Evolutionary conservation across 2,113 vertebrate species (phyloP).

Genomic region (Cephalopholis sonnerati): DNA sequence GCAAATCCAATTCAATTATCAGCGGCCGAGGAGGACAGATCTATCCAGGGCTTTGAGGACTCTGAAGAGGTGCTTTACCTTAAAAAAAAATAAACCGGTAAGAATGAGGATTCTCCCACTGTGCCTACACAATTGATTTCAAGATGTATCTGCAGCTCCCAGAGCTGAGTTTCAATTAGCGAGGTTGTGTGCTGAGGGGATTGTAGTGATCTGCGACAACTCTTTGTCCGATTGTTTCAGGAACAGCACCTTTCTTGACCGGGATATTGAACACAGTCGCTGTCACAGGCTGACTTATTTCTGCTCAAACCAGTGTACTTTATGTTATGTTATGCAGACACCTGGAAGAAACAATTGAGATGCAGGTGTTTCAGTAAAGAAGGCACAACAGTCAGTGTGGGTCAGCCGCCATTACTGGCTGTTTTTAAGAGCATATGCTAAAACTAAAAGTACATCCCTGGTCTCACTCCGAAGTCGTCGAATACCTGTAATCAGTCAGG

Average conservation of each 20-base stretch:
- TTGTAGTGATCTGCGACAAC: slow-evolving; percentile 29
- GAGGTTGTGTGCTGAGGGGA: slow-evolving; percentile 30
- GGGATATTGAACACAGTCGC: slow-evolving; percentile 1
- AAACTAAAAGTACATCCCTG: no score
- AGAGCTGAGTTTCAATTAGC: slow-evolving; percentile 42
- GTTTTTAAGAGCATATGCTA: no score
- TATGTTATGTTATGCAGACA: no score
- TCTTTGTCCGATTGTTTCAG: slow-evolving; percentile 25
- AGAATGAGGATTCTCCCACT: slow-evolving; percentile 49
- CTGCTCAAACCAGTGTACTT: no score
- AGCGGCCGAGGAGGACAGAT: slow-evolving; percentile 70
- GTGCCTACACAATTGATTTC: slow-evolving; percentile 54
- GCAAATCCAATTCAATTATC: slow-evolving; percentile 82
- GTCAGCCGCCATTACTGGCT: no score
- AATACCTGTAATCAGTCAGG: no score
- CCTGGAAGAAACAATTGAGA: no score
- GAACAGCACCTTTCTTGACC: background rate
- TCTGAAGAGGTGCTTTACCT: slow-evolving; percentile 60
- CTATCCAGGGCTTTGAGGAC: slow-evolving; percentile 63
- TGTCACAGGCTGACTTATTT: background rate
- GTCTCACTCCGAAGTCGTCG: no score
- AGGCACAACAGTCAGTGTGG: no score
- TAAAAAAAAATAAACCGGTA: slow-evolving; percentile 36
- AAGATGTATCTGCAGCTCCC: slow-evolving; percentile 46
- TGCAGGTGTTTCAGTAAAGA: no score